phyloP scores from a whole-genome alignment of 2,888 invertebrate species.

The Sarcophaga caerulescens region DNA sequence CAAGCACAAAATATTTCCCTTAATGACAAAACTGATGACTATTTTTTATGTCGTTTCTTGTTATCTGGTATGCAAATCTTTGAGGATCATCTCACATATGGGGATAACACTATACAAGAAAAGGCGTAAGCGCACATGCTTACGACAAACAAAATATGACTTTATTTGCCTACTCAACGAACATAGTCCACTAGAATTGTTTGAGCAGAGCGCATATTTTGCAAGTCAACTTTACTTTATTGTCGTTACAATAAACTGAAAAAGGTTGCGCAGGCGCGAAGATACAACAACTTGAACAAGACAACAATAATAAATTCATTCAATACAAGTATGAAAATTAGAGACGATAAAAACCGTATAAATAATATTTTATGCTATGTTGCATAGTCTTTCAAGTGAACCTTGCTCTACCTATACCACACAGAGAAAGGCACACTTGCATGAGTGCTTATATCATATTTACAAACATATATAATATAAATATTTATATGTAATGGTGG shows the following conservation, averaged over 20 bases:
- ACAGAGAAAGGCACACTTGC: background rate
- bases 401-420: background rate
- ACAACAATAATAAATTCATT: constrained; percentile 52
- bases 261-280: constrained; percentile 56
- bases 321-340: constrained; percentile 38
- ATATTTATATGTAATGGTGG: background rate
- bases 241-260: constrained; percentile 31
- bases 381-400: background rate
- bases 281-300: constrained; percentile 36
- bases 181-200: constrained; percentile 3
- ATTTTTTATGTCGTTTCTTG: constrained; percentile 50
- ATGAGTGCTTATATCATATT: background rate
- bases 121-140: background rate
- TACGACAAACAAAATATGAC: background rate
- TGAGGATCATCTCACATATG: constrained; percentile 52
- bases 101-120: background rate
- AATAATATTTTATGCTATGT: constrained; percentile 29
- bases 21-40: constrained; percentile 55
- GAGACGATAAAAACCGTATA: constrained; percentile 18
- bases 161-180: background rate
- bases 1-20: constrained; percentile 32
- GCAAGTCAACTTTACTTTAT: constrained; percentile 1
- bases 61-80: constrained; percentile 56
- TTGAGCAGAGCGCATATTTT: constrained; percentile 3
- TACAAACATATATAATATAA: background rate